Evolutionary conservation across 2,797 vertebrate species (phyloP).

Genomic region (Salmo trutta): DNA sequence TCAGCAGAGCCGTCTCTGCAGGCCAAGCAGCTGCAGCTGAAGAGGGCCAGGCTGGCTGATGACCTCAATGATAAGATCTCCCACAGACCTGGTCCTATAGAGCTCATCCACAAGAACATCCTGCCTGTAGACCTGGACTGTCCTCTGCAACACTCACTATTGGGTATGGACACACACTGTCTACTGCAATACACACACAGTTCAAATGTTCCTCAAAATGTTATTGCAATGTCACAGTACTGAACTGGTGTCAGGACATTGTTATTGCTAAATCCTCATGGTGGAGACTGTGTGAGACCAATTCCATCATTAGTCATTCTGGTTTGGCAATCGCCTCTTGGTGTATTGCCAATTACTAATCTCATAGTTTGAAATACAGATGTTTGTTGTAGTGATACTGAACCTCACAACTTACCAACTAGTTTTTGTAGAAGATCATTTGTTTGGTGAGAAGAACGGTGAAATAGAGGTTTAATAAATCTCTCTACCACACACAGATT

Average conservation of each 20-base stretch:
- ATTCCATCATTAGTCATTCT: conserved; percentile 24
- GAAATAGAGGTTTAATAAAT: background rate
- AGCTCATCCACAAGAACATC: conserved; percentile 87
- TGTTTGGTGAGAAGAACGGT: background rate
- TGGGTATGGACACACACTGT: conserved; percentile 49
- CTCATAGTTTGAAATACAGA: background rate
- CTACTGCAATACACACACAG: background rate
- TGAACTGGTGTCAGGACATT: conserved; percentile 37
- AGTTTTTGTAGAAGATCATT: background rate
- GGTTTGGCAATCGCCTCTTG: conserved; percentile 24
- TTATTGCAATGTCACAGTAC: conserved; percentile 13
- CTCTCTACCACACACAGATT: conserved; percentile 54
- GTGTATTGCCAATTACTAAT: background rate
- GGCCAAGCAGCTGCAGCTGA: conserved; percentile 84
- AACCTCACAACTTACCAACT: background rate
- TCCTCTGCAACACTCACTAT: conserved; percentile 51
- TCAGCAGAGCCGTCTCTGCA: conserved; percentile 58
- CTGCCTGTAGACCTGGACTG: conserved; percentile 65
- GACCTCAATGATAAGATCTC: conserved; percentile 89
- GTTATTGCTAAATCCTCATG: conserved; percentile 43
- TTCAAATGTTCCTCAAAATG: background rate
- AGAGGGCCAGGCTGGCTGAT: conserved; percentile 84
- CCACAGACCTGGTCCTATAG: conserved; percentile 84
- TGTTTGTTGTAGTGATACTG: background rate
- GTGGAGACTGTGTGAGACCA: background rate